Conservation (phyloP, 2,888 invertebrate species). For the Drosophila cognata region DNA sequence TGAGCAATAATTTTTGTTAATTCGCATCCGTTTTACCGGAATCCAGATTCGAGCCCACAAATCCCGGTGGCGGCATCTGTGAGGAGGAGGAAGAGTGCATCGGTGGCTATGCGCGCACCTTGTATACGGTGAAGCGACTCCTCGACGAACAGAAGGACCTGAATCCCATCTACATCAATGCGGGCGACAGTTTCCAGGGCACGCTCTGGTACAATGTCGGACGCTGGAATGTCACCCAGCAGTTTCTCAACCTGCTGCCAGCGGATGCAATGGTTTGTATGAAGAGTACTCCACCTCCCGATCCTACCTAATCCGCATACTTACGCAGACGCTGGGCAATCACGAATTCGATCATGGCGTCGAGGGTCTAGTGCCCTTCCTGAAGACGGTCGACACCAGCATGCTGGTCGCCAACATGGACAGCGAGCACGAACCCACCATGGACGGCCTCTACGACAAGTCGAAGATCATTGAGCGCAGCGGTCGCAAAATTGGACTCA, state of each 20-base stretch:
- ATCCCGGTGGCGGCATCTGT: conserved; percentile 87
- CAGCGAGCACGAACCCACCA: conserved; percentile 88
- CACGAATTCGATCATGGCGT: conserved; percentile 94
- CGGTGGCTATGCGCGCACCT: conserved; percentile 89
- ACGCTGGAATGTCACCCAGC: conserved; percentile 90
- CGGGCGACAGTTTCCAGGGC: conserved; percentile 94
- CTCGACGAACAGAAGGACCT: conserved; percentile 85
- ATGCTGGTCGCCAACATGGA: conserved; percentile 92
- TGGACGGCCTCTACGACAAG: conserved; percentile 88
- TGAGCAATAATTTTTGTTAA: neutral
- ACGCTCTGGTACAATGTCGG: conserved; percentile 93
- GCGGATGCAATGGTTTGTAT: conserved; percentile 90
- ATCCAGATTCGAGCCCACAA: conserved; percentile 88
- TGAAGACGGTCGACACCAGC: conserved; percentile 87
- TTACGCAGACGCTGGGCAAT: conserved; percentile 90
- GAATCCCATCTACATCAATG: conserved; percentile 90
- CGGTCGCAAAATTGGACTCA: conserved; percentile 90
- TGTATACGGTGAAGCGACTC: conserved; percentile 86
- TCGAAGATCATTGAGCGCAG: conserved; percentile 88
- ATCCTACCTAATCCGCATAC: neutral
- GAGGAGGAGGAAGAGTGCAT: conserved; percentile 87
- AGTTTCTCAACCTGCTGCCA: conserved; percentile 90
- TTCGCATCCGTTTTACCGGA: conserved; percentile 1
- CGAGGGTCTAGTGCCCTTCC: conserved; percentile 89
- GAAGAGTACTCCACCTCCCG: neutral